Evolutionary conservation across 1,140 invertebrate genomes (phyloP).

Genomic region (Venturia canescens): DNA sequence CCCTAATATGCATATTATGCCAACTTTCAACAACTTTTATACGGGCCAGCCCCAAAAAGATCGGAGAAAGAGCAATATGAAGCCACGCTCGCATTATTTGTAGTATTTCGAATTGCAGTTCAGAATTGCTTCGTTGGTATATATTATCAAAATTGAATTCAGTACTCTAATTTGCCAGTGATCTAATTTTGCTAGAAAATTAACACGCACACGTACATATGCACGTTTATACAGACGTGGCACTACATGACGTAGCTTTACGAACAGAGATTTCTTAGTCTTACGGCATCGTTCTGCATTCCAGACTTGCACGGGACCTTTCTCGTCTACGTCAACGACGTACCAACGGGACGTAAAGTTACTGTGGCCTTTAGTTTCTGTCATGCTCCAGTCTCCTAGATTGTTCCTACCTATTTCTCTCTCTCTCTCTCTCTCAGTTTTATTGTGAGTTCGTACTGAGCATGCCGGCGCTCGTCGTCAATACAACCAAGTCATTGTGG

Average conservation of each 20-base stretch:
- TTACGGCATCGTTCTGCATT: slow-evolving; percentile 54
- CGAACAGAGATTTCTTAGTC: slow-evolving; percentile 44
- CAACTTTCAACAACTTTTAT: too few relatives aligned
- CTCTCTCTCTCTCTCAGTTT: neutral
- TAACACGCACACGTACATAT: neutral
- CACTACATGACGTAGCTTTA: slow-evolving; percentile 38
- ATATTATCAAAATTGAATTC: too few relatives aligned
- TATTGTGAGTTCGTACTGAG: neutral
- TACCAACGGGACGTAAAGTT: slow-evolving; percentile 34
- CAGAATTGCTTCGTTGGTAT: too few relatives aligned
- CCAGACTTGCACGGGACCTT: slow-evolving; percentile 40
- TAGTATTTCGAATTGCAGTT: too few relatives aligned
- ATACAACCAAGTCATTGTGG: slow-evolving; percentile 57
- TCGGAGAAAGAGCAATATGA: too few relatives aligned
- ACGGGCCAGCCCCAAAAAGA: too few relatives aligned
- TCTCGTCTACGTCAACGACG: slow-evolving; percentile 48
- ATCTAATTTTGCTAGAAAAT: too few relatives aligned
- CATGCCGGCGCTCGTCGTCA: slow-evolving; percentile 4
- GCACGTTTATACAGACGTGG: neutral
- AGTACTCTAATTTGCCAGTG: too few relatives aligned
- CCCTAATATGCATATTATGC: too few relatives aligned
- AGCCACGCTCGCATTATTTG: too few relatives aligned
- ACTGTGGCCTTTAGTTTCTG: slow-evolving; percentile 27
- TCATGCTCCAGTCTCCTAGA: neutral
- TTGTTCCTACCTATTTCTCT: too few relatives aligned